Percentiles rank a stretch among this genome's conserved stretches.
Conservation (phyloP, 64 coral and sea anemone genomes). For the Montipora efflorescens region DNA sequence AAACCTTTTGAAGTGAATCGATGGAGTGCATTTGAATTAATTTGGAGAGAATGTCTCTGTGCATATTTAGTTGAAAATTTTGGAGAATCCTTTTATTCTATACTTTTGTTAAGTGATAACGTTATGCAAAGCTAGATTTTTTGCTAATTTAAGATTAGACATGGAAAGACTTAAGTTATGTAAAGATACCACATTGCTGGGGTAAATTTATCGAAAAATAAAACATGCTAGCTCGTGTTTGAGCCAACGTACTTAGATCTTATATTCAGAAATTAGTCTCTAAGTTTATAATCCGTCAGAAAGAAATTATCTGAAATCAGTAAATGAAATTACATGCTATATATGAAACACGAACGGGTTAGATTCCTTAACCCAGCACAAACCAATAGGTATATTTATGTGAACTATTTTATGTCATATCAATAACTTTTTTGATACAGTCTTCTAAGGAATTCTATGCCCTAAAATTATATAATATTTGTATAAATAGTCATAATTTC, state of each 20-base stretch:
- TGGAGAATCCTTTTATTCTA: conserved; percentile 54
- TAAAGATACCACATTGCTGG: conserved; percentile 72
- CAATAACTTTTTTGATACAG: conserved; percentile 95
- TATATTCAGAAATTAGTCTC: conserved; percentile 79
- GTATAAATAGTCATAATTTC: conserved; percentile 99
- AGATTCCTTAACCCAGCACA: conserved; percentile 45
- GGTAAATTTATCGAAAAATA: conserved; percentile 87
- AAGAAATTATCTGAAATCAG: conserved; percentile 58
- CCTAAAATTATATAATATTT: conserved; percentile 94
- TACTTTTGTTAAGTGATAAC: conserved; percentile 68
- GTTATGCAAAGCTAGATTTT: conserved; percentile 85
- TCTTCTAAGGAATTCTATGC: conserved; percentile 92
- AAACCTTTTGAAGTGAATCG: conserved; percentile 60
- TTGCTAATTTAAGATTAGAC: conserved; percentile 91
- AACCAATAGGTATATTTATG: conserved; percentile 98
- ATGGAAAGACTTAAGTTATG: conserved; percentile 93
- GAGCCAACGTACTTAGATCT: conserved; percentile 61
- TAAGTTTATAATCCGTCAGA: conserved; percentile 60
- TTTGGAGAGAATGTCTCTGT: conserved; percentile 42
- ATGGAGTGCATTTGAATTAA: conserved; percentile 67
- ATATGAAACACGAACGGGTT: conserved; percentile 46
- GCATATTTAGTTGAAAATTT: conserved; percentile 60
- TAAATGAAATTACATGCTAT: conserved; percentile 63
- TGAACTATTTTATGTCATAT: conserved; percentile 98
- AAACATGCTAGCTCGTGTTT: conserved; percentile 67